Evolutionary conservation across 1,140 invertebrate species (phyloP).

Genomic region (Hyposmocoma kahamanoa): DNA sequence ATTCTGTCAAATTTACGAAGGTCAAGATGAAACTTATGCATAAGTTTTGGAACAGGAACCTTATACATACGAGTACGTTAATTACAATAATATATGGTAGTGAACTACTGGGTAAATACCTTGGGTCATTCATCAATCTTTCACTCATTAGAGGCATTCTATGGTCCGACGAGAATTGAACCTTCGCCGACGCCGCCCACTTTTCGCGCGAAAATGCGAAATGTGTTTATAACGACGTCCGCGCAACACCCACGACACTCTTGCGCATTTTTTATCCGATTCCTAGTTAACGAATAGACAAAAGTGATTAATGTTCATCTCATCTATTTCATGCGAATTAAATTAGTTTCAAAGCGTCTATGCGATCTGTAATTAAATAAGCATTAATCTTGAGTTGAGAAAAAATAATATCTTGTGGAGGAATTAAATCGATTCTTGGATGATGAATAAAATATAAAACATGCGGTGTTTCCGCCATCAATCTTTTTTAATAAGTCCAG

Average conservation of each 20-base stretch:
- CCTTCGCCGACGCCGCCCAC: conserved; percentile 34
- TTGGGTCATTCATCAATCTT: conserved; percentile 39
- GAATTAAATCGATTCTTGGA: conserved; percentile 29
- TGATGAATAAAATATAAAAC: conserved; percentile 52
- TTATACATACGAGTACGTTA: neutral
- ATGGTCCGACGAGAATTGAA: conserved; percentile 26
- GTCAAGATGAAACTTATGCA: no score
- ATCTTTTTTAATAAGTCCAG: no score
- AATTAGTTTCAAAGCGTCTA: conserved; percentile 22
- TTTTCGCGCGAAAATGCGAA: conserved; percentile 46
- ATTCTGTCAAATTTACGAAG: no score
- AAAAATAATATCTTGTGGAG: conserved; percentile 5
- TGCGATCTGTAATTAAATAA: conserved; percentile 40
- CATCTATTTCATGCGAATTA: conserved; percentile 23
- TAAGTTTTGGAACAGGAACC: neutral
- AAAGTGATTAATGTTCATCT: conserved; percentile 43
- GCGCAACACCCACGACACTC: conserved; percentile 49
- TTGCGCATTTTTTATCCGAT: conserved; percentile 37
- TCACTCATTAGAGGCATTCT: conserved; percentile 44
- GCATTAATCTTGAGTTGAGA: conserved; percentile 36
- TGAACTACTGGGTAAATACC: no score
- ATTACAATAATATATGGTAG: no score
- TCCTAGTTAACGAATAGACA: conserved; percentile 51
- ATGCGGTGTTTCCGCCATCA: conserved; percentile 51
- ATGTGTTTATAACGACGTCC: conserved; percentile 62